Percentiles rank a stretch among this genome's conserved stretches.
Evolutionary conservation across 2,797 vertebrate species (phyloP).

Genomic region (Pangasius djambal): DNA sequence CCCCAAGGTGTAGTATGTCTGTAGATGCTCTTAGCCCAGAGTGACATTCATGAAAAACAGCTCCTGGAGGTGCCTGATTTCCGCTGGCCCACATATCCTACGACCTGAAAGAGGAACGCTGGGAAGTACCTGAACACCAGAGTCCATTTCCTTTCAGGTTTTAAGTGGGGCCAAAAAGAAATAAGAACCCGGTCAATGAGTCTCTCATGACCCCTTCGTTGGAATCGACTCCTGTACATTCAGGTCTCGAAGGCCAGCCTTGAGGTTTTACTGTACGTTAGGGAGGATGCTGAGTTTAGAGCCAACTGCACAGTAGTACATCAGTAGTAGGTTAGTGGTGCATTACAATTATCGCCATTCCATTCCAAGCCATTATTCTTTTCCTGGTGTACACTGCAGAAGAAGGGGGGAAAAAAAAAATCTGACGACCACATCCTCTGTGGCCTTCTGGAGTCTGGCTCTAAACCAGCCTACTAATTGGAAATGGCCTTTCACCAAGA

Average conservation of each 20-base stretch:
- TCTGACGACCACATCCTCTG: conserved; percentile 25
- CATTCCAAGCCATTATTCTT: conserved; percentile 8
- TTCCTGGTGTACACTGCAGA: background rate
- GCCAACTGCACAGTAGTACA: conserved; percentile 1
- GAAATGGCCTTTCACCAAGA: conserved; percentile 25
- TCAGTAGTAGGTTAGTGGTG: background rate
- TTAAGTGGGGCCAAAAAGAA: conserved; percentile 1
- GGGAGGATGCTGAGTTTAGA: background rate
- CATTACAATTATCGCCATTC: conserved; percentile 11
- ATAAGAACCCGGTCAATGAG: conserved; percentile 26
- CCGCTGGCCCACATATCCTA: conserved; percentile 20
- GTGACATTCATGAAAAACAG: conserved; percentile 53
- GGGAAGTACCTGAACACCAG: conserved; percentile 27
- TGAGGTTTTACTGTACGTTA: conserved; percentile 6
- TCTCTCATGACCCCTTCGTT: conserved; percentile 10
- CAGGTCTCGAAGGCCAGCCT: conserved; percentile 10
- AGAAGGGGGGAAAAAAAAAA: background rate
- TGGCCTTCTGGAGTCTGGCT: conserved; percentile 15
- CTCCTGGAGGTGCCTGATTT: conserved; percentile 42
- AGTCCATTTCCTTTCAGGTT: conserved; percentile 34
- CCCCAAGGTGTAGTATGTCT: conserved; percentile 39
- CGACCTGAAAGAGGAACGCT: conserved; percentile 33
- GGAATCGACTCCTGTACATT: conserved; percentile 8
- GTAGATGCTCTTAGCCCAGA: conserved; percentile 51
- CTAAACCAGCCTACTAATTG: conserved; percentile 32